These are phyloP conservation scores for Cromileptes altivelis DNA, from an alignment of 2,113 vertebrate genomes.

Conservation along the genomic window DNA sequence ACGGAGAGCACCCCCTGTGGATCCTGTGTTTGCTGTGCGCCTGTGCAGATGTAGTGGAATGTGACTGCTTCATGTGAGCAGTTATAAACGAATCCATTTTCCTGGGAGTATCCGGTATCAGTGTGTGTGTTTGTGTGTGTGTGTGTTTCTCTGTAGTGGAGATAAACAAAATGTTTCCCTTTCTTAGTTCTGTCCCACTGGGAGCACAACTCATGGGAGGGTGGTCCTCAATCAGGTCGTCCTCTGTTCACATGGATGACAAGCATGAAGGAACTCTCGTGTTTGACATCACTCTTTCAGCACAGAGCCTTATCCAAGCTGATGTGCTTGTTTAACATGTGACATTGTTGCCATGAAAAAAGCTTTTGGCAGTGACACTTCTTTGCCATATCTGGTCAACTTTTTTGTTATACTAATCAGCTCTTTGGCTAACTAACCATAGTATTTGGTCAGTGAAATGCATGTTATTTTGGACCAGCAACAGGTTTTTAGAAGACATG, in stretches of 20 bases:
- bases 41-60: constrained; percentile 56
- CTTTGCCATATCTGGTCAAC: no score
- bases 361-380: not conserved
- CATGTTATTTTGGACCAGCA: not conserved
- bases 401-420: not conserved
- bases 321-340: constrained; percentile 8
- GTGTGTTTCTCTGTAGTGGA: constrained; percentile 5
- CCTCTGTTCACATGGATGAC: constrained; percentile 33
- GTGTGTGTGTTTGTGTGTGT: constrained; percentile 15
- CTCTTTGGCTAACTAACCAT: not conserved
- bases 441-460: not conserved
- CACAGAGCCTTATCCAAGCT: constrained; percentile 9
- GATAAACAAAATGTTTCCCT: constrained; percentile 71
- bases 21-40: constrained; percentile 15
- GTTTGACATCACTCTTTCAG: constrained; percentile 40
- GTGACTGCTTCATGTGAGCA: constrained; percentile 64
- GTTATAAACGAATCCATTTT: constrained; percentile 64
- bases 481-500: no score
- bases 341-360: not conserved
- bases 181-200: constrained; percentile 69
- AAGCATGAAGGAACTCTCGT: not conserved
- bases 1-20: constrained; percentile 63
- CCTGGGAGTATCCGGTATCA: constrained; percentile 73
- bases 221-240: constrained; percentile 48
- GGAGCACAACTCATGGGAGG: constrained; percentile 35